Evolutionary conservation across 2,888 invertebrate genomes (phyloP).

Genomic region (Apamea anceps): DNA sequence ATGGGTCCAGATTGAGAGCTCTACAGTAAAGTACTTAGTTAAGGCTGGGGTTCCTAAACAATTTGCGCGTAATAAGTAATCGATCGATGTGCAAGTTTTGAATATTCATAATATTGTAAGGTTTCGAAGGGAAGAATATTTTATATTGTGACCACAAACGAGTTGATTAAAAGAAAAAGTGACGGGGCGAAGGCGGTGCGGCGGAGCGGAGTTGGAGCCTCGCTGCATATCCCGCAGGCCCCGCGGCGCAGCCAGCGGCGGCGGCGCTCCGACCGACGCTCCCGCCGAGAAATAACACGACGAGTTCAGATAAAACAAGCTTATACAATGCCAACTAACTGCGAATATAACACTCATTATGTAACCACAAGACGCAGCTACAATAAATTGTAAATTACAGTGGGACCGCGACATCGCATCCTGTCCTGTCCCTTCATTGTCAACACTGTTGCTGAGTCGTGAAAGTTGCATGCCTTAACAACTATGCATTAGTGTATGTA

Average conservation of each 20-base stretch:
- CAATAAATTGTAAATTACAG: slow-evolving; percentile 36
- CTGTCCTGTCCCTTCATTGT: slow-evolving; percentile 7
- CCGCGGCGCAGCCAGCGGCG: slow-evolving; percentile 67
- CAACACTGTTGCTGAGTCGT: neutral
- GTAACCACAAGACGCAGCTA: slow-evolving; percentile 36
- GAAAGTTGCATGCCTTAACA: slow-evolving; percentile 32
- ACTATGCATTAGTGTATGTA: slow-evolving; percentile 15
- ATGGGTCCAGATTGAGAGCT: slow-evolving; percentile 49
- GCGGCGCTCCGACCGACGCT: slow-evolving; percentile 61
- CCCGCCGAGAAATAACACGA: slow-evolving; percentile 74
- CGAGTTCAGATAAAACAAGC: slow-evolving; percentile 77
- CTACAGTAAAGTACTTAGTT: slow-evolving; percentile 24
- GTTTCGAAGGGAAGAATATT: slow-evolving; percentile 48
- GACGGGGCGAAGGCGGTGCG: slow-evolving; percentile 53
- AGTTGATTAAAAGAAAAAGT: slow-evolving; percentile 78
- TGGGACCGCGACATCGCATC: slow-evolving; percentile 8
- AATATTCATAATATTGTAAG: slow-evolving; percentile 39
- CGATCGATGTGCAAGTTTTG: slow-evolving; percentile 11
- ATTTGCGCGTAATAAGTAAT: slow-evolving; percentile 5
- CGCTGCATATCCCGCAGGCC: slow-evolving; percentile 67
- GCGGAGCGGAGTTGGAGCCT: slow-evolving; percentile 55
- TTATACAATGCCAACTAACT: slow-evolving; percentile 67
- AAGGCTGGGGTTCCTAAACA: slow-evolving; percentile 64
- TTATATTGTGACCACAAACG: slow-evolving; percentile 75
- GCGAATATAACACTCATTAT: slow-evolving; percentile 52